Base-by-base conservation (phyloP, 2,797 vertebrate genomes). In the Carcharodon carcharias region DNA sequence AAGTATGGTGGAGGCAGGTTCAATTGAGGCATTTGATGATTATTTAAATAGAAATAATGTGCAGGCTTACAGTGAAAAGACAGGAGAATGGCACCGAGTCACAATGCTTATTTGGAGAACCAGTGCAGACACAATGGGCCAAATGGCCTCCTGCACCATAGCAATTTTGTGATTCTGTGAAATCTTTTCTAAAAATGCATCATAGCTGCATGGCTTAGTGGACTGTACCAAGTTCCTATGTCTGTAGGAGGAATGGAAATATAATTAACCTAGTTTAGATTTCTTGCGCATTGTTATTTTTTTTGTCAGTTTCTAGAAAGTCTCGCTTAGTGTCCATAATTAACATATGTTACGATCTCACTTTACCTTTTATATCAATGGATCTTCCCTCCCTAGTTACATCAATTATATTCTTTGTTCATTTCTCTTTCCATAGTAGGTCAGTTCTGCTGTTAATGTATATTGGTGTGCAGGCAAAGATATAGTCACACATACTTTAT, bases 181-280 rank as follows among this genome's bases (percentile, higher is more conserved):
- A 26, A 93, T 93, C 16, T 93, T 45, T 93, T 93, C 61, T 67
- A 93, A 93, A 93, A 93, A 93, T 93, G 91, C 91, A 67, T 93
- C n/a, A 93, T 93, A 93, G 67, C 91, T 93, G 91, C 91, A 67
- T 67, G 91, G 91, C n/a, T 93, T 93, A 93, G 91, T 93, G 91
- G 91, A 93, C 61, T 93, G 63, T 93, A 93, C 91, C 91, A 93
- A 93, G 40, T 67, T 65, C 61, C 61, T 45, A 35, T 0, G 3
- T 93, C 91, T 93, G 91, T 93, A 45, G 91, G 91, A 93, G 91
- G 91, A 93, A 93, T 93, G 21, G 61, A 65, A 93, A 65, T 65
- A 65, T 61, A n/a, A 63, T 91, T 67, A 65, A 67, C 61, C 61
- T 93, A 67, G n/a, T 93, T 93, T 93, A 65, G 61, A 93, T 67